Evolutionary conservation across 2,888 invertebrate species (phyloP).

Genomic region (Leucophenga maculata): DNA sequence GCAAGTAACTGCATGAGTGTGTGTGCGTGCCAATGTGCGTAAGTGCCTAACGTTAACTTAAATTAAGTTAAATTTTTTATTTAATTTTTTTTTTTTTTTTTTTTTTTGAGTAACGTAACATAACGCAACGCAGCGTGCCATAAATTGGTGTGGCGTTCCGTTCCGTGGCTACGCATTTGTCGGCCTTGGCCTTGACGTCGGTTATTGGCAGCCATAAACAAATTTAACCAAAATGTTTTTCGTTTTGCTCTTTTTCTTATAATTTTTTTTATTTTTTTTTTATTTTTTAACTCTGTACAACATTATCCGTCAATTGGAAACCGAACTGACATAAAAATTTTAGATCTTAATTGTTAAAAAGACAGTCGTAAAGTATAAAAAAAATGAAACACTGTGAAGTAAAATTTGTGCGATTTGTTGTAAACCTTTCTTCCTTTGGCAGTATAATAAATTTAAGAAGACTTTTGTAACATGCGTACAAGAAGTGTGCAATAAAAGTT

Average conservation of each 20-base stretch:
- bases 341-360: slow-evolving; percentile 1
- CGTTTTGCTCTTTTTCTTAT: slow-evolving; percentile 22
- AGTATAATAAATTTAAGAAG: no score
- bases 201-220: slow-evolving; percentile 63
- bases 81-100: no score
- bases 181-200: slow-evolving; percentile 63
- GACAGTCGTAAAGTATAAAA: not conserved
- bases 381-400: no score
- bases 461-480: no score
- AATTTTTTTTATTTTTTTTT: slow-evolving; percentile 13
- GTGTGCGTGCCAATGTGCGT: no score
- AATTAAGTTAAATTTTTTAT: no score
- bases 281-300: not conserved
- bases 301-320: slow-evolving; percentile 22
- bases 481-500: no score
- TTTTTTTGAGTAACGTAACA: slow-evolving; percentile 3
- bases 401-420: no score
- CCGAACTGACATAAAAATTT: not conserved
- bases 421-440: no score
- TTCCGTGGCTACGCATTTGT: slow-evolving; percentile 15
- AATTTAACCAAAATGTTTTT: slow-evolving; percentile 53
- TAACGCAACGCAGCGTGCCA: slow-evolving; percentile 1
- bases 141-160: no score
- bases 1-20: no score
- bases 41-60: no score